Evolutionary conservation across 1,140 invertebrate genomes (phyloP), one percentile per base, ranked within the genome.

Genomic region (Manduca sexta): DNA sequence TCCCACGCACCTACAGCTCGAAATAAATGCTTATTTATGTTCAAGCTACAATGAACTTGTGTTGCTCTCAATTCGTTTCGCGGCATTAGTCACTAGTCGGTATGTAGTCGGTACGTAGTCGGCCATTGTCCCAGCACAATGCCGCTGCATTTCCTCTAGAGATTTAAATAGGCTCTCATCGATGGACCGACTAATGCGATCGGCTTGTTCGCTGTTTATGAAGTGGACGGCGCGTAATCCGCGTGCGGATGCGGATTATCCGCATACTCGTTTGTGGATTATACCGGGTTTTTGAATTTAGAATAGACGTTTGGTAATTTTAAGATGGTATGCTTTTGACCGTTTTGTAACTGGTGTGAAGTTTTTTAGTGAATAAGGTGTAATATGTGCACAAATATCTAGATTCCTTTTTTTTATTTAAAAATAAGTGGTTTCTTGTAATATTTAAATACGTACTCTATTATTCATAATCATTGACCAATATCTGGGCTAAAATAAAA

Each of bases 11-110:
- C 41, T 45, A 41, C 48, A 46, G 53, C 53, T 52, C 48, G 50
- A 67, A 49, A 58, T 63, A 68, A 78, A 81, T 72, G 61, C 75
- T 78, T 78, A 81, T 78, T 78, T 78, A 78, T 71, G 69, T 72
- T 73, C 64, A 52, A 66, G 64, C 59, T 56, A 68, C 69, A 70
- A 68, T 70, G 74, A 79, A 79, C 66, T 74, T 60, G 69, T 63
- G 60, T 60, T 53, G 48, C 42, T 60, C 69, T 71, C 74, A 62
- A 77, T 75, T 75, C 68, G 68, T 81, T 78, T 75, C 60, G 46
- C 53, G 58, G 74, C 68, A 78, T 81, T 76, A 79, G 60, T 63
- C 47, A 8, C 21, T 8, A 26, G 21, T 26, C 21, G 21, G 21
- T 26, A 26, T 8, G 21, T 8, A 26, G 21, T 26, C 21, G 8